Evolutionary conservation across 2,888 invertebrate genomes (phyloP), one percentile per base, ranked within the genome.

Genomic region (Pseudanteris insignis): DNA sequence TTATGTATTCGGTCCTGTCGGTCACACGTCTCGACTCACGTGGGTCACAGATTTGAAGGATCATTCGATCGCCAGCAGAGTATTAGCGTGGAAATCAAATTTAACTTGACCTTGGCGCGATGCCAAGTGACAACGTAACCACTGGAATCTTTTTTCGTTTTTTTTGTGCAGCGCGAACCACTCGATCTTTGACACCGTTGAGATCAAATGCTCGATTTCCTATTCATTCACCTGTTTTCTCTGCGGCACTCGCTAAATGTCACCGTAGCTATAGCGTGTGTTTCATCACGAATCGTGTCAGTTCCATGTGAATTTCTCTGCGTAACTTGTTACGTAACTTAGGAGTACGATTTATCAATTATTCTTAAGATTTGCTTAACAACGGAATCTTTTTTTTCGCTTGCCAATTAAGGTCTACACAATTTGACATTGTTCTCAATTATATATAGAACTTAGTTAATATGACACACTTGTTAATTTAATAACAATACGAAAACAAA

Each of bases 31-130:
- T 66, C 68, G 72, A 63, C 59, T 54, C 63, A 43, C 66, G 63
- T 59, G 69, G 73, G 73, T 74, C 75, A 75, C 72, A 75, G 73
- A 75, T 70, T 75, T 67, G 67, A 68, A 65, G 7, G 4, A 21
- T 7, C 21, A 21, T 21, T 21, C 21, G 44, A 25, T 32, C 24
- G 37, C 32, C 47, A 53, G 46, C 48, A n/a, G n/a, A n/a, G n/a
- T n/a, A n/a, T n/a, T n/a, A n/a, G n/a, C n/a, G n/a, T n/a, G n/a
- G n/a, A n/a, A n/a, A n/a, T n/a, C n/a, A n/a, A n/a, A n/a, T n/a
- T n/a, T n/a, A n/a, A n/a, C n/a, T n/a, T n/a, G n/a, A n/a, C n/a
- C n/a, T n/a, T n/a, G n/a, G n/a, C n/a, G n/a, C n/a, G n/a, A n/a
- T n/a, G n/a, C n/a, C n/a, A n/a, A n/a, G n/a, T n/a, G n/a, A n/a